phyloP scores from a whole-genome alignment of 2,888 invertebrate species.

The Tenthredo distinguenda region DNA sequence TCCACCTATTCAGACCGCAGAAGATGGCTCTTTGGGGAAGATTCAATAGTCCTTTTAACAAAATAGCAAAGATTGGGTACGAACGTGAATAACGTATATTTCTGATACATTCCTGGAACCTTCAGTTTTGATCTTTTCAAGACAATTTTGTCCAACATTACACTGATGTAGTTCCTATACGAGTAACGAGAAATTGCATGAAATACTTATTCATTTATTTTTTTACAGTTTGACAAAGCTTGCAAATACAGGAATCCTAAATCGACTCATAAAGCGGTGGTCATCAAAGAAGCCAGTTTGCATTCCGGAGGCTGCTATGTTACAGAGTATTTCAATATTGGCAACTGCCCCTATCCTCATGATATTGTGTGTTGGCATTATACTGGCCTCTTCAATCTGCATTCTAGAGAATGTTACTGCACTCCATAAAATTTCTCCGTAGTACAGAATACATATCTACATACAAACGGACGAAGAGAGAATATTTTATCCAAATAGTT shows the following conservation, averaged over 20 bases:
- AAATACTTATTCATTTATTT: slow-evolving; percentile 4
- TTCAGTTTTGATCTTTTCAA: background rate
- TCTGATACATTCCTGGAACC: background rate
- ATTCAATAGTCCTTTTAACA: slow-evolving; percentile 68
- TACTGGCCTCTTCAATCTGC: slow-evolving; percentile 63
- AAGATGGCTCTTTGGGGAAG: slow-evolving; percentile 64
- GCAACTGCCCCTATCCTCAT: slow-evolving; percentile 70
- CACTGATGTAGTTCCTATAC: too few species aligned
- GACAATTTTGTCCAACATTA: too few species aligned
- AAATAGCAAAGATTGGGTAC: slow-evolving; percentile 71
- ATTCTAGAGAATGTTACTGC: slow-evolving; percentile 59
- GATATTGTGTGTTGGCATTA: slow-evolving; percentile 63
- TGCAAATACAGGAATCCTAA: slow-evolving; percentile 67
- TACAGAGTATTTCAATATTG: slow-evolving; percentile 69
- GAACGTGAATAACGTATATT: slow-evolving; percentile 17
- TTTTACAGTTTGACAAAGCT: slow-evolving; percentile 66
- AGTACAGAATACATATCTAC: background rate
- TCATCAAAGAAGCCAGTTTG: slow-evolving; percentile 70
- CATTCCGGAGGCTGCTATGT: slow-evolving; percentile 63
- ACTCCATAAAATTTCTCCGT: background rate
- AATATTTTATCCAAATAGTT: background rate
- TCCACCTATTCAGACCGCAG: slow-evolving; percentile 66
- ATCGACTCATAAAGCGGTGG: slow-evolving; percentile 69
- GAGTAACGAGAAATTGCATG: background rate
- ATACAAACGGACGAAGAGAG: background rate